Base-by-base conservation (phyloP, 2,888 invertebrate species). In the Cremastobaeus sp. region DNA sequence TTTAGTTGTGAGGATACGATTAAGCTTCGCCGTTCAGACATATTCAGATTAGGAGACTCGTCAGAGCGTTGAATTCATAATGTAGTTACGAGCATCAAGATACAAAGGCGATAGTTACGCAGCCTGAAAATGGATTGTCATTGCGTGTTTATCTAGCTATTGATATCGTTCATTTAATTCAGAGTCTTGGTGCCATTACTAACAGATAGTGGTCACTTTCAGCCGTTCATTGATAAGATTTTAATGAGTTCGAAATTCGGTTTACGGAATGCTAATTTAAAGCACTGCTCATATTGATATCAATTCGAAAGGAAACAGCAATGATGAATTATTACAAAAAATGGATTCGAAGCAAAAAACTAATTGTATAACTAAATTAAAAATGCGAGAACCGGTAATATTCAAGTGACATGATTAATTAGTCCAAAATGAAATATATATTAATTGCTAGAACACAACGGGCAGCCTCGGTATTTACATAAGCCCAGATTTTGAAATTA, bases 91-190 rank as follows among this genome's bases (percentile, higher is more conserved):
- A 17, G 28, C 11, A 39, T 30, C 11, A 3, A 54, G 30, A 54
- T 41, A 30, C 41, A 54, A 54, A 54, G 9, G 41, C 41, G 41
- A 54, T 41, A 41, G 54, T 41, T 39, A 30, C 30, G 3, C 18
- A 28, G 30, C 30, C 41, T 41, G 34, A 18, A 30, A 54, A 54
- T 54, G 39, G 12, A 54, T 41, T 41, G 30, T 30, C 5, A 12
- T 30, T 41, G 54, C 41, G n/a, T 17, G 41, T 39, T 41, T 54
- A 41, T 54, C 35, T 20, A 15, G 1, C 12, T n/a, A 3, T 1
- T 17, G 9, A 37, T 37, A 37, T 9, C 37, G 11, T 41, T 20
- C 4, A 41, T 6, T 41, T 18, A 18, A n/a, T 20, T 41, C 11
- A 11, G 11, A 41, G 15, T 17, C 17, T n/a, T n/a, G n/a, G n/a